These are phyloP conservation scores for Ctenoplectra terminalis DNA, from an alignment of 1,140 invertebrate species.

Conservation along the genomic window DNA sequence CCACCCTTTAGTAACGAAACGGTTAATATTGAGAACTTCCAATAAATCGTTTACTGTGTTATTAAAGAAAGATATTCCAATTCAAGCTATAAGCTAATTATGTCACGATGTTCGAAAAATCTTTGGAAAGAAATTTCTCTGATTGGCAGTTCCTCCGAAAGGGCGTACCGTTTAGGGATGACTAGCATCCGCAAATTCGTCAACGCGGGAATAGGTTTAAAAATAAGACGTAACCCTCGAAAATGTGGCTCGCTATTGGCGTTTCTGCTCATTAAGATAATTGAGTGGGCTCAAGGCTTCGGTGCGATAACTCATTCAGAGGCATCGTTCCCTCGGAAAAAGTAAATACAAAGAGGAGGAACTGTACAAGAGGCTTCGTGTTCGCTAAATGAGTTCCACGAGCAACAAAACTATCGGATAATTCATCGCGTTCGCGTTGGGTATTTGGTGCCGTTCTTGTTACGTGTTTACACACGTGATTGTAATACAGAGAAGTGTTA, in stretches of 20 bases:
- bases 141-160: background rate
- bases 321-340: constrained; percentile 46
- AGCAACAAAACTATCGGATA: constrained; percentile 34
- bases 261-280: constrained; percentile 70
- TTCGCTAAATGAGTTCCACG: constrained; percentile 37
- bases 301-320: constrained; percentile 66
- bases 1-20: too few relatives aligned
- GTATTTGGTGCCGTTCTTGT: background rate
- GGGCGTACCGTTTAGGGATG: background rate
- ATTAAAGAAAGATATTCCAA: too few relatives aligned
- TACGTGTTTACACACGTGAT: background rate
- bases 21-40: too few relatives aligned
- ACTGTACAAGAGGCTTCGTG: constrained; percentile 37
- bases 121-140: background rate
- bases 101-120: background rate
- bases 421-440: constrained; percentile 22
- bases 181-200: constrained; percentile 65
- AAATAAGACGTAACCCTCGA: constrained; percentile 62
- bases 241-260: constrained; percentile 57
- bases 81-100: too few relatives aligned
- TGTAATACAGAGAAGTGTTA: background rate
- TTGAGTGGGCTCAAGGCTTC: constrained; percentile 57
- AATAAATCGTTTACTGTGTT: too few relatives aligned
- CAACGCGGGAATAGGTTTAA: constrained; percentile 63
- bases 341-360: constrained; percentile 55